Evolutionary conservation across 2,888 invertebrate species (phyloP).

Genomic region (Encarsia formosa): DNA sequence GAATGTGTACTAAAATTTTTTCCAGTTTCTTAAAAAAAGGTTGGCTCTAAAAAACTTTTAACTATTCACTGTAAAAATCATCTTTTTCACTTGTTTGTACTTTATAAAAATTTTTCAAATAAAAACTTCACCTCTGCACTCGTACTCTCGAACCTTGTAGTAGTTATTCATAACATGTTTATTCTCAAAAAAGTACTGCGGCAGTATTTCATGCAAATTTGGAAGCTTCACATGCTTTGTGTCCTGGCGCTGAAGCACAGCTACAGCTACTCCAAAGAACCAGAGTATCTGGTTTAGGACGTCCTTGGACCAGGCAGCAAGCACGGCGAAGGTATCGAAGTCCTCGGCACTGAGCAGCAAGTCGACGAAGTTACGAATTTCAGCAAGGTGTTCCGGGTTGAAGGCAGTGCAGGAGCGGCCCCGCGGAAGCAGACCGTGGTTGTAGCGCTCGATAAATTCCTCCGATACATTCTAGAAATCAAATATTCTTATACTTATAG

Average conservation of each 20-base stretch:
- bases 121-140: background rate
- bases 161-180: slow-evolving; percentile 51
- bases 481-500: too few species aligned
- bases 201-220: slow-evolving; percentile 64
- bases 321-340: slow-evolving; percentile 60
- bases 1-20: too few species aligned
- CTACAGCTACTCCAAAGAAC: slow-evolving; percentile 60
- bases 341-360: slow-evolving; percentile 60
- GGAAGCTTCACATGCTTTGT: slow-evolving; percentile 59
- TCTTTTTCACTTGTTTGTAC: too few species aligned
- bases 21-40: too few species aligned
- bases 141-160: background rate
- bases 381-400: slow-evolving; percentile 48
- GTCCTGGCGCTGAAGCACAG: slow-evolving; percentile 59
- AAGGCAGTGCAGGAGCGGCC: slow-evolving; percentile 44
- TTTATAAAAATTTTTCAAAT: background rate
- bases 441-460: slow-evolving; percentile 51
- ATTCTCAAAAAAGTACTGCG: slow-evolving; percentile 61
- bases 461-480: slow-evolving; percentile 21
- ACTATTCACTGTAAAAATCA: too few species aligned
- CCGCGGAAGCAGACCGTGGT: slow-evolving; percentile 43
- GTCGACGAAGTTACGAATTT: slow-evolving; percentile 57
- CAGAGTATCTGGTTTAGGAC: slow-evolving; percentile 62
- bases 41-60: too few species aligned
- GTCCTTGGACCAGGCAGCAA: slow-evolving; percentile 58